Evolutionary conservation across 1,140 invertebrate species (phyloP), one percentile per base, ranked within the genome.

Genomic region (Glomeris maerens): DNA sequence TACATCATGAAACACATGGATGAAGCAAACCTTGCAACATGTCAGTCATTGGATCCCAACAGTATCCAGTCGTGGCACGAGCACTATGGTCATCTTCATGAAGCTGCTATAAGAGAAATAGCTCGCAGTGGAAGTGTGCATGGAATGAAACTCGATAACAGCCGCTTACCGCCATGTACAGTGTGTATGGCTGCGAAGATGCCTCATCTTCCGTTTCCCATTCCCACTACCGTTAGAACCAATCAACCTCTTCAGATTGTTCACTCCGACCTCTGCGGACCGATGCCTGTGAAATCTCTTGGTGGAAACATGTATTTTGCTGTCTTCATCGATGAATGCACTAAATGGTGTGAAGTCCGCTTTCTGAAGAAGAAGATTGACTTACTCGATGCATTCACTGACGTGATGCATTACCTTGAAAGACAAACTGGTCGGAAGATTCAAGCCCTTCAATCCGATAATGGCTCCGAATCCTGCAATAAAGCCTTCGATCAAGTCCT

Each of bases 251-350:
- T 49, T 40, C 52, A 64, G 39, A 28, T 60, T 20, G 52, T 66
- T n/a, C 62, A 64, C 47, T 45, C 48, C 17, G 66, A 69, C 49
- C 22, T 68, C 1, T 59, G 58, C 49, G 66, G 66, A 23, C 60
- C 62, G 23, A 64, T 68, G 17, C 47, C 47, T 7, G 56, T 55
- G 2, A 20, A 39, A 21, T 65, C 67, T 10, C 38, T 56, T 41
- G 60, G 60, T 47, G 58, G 58, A 4, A 55, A 59, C 22, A 55
- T 49, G 4, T 70, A 68, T 45, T 57, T 68, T 52, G 27, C 69
- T 10, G 59, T 55, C 0, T 60, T 69, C 23, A 61, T 64, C 36
- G 66, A 70, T 53, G 64, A 69, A 42, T 60, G 45, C 36, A 61
- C 39, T n/a, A n/a, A n/a, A n/a, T n/a, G n/a, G n/a, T n/a, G n/a